Base-by-base conservation (phyloP, 2,797 vertebrate species). In the Psittacula derbiana region DNA sequence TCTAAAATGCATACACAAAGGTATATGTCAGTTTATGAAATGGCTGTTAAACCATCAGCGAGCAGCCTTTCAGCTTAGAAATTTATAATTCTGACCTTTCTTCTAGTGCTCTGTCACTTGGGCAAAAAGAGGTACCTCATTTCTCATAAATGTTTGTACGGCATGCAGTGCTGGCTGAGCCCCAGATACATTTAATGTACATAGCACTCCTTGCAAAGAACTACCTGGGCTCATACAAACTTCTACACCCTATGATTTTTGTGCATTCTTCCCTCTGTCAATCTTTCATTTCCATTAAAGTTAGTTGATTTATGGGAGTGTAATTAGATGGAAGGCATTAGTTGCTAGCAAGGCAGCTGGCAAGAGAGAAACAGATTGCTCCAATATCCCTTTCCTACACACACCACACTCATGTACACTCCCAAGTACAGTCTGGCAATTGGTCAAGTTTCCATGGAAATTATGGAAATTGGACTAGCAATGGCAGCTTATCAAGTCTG, bases 371-470 rank as follows among this genome's bases (percentile, higher is more conserved):
- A 23, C 44, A 78, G 44, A 80, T 83, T 74, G 31, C 46, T 93
- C 36, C 43, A 55, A 41, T 65, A 86, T 85, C 31, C 20, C 25
- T 62, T 53, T 50, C 49, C 40, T n/a, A 20, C 76, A 41, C 36
- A 40, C 33, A 41, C 41, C 15, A 3, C 17, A 85, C 52, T 47
- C 44, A 18, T 50, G 49, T 79, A 38, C 17, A 11, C 65, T 90
- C 67, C 23, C 58, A 33, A 43, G 73, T 62, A 62, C 20, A 58
- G 30, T 58, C 88, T 87, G 76, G 64, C 60, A 69, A 19, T 46
- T 55, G 55, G 53, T 84, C 55, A 88, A 36, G 89, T 96, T 96
- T 94, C 92, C 91, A 88, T 90, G 84, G 94, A 91, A 93, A 94
- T 94, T 74, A 87, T 86, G 69, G 64, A 89, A 95, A 64, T 49